These are phyloP conservation scores for Okamejei kenojei DNA, from an alignment of 2,797 vertebrate genomes.

Conservation along the genomic window DNA sequence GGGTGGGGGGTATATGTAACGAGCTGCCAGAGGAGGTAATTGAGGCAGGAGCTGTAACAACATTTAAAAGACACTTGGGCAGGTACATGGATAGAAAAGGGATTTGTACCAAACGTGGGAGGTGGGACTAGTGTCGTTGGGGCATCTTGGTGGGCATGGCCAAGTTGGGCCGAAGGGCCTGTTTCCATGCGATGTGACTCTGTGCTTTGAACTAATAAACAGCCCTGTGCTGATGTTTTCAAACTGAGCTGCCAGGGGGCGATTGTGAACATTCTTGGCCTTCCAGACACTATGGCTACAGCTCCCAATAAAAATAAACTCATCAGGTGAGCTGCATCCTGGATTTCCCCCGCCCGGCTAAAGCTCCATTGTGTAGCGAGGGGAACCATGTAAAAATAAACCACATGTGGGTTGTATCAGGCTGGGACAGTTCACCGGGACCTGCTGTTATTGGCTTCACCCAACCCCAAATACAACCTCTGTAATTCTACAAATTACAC, in stretches of 20 bases:
- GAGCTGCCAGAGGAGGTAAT: too few species aligned
- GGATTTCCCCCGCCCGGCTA: background rate
- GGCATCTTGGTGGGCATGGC: too few species aligned
- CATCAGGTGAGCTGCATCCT: background rate
- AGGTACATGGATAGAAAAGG: too few species aligned
- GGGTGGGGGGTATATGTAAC: too few species aligned
- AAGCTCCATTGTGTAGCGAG: slow-evolving; percentile 49
- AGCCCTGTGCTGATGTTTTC: background rate
- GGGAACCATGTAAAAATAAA: slow-evolving; percentile 47
- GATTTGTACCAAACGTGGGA: too few species aligned
- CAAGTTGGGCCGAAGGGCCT: too few species aligned
- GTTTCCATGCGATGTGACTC: too few species aligned
- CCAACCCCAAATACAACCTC: slow-evolving; percentile 56
- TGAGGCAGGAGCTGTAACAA: too few species aligned
- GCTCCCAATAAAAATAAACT: slow-evolving; percentile 20
- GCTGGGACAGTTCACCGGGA: slow-evolving; percentile 52
- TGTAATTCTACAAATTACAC: slow-evolving; percentile 62
- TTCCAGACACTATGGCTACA: background rate
- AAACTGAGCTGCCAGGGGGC: background rate
- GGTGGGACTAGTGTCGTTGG: too few species aligned
- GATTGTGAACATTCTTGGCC: background rate
- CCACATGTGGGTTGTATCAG: slow-evolving; percentile 63
- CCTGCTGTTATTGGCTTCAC: slow-evolving; percentile 56
- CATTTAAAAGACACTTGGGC: too few species aligned
- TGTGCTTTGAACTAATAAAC: background rate